Base-by-base conservation (phyloP, 2,113 vertebrate genomes). In the Camelus dromedarius region DNA sequence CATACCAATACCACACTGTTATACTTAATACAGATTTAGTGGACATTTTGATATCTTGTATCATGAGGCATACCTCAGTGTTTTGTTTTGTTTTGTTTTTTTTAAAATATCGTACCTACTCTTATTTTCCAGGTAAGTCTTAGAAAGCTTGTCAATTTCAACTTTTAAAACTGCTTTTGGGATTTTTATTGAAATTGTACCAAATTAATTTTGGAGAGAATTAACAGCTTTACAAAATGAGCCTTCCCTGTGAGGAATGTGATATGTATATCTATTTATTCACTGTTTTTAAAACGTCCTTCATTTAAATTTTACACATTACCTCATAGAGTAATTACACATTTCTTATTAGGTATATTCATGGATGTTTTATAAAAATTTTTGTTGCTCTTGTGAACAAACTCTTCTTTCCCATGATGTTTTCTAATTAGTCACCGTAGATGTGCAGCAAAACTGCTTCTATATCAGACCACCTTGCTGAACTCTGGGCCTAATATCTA, bases 291-390 rank as follows among this genome's bases (percentile, higher is more conserved):
- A 22, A 88, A 96, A 77, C 92, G 52, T 32, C 30, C 35, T 95
- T 95, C 60, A 82, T 91, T 93, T 91, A 95, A 93, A 69, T 88
- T 58, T 82, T 87, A 70, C 2, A 35, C 32, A 83, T 95, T 91
- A 82, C 30, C 42, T 88, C 12, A 30, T 67, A 12, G 10, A 46
- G 13, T 83, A 88, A 70, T 86, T 82, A 93, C n/a, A 90, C 38
- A 58, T 91, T 87, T 87, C 46, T 66, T 87, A 82, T n/a, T 81
- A 70, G n/a, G 30, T 91, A 13, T 93, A 58, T 91, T 90, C 11
- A 83, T 88, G 32, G 38, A 6, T 54, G 64, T 91, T 88, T 70
- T 52, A 50, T 81, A 62, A 86, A 86, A 82, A 35, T 58, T 87
- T 91, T 82, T 70, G 20, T 83, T 72, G 76, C 30, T 64, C 42